phyloP scores from a whole-genome alignment of 2,888 invertebrate species.

The Sminthurides aquaticus region DNA sequence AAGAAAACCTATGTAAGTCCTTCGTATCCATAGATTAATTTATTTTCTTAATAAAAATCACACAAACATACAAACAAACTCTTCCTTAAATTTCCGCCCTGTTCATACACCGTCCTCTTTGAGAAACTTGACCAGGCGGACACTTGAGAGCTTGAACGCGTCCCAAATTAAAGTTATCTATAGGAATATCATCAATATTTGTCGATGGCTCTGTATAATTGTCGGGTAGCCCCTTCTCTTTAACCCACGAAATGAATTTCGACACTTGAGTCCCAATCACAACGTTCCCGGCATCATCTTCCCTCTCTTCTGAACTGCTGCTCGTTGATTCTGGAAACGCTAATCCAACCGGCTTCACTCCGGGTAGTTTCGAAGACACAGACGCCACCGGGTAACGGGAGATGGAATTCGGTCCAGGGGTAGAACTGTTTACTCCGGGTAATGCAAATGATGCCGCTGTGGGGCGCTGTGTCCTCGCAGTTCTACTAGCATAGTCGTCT shows the following conservation, averaged over 20 bases:
- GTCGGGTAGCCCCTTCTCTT: conserved; percentile 3
- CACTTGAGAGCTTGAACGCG: neutral
- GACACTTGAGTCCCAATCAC: neutral
- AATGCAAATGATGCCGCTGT: too few species aligned
- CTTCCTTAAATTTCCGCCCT: neutral
- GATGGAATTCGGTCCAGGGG: neutral
- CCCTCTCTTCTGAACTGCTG: neutral
- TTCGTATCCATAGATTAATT: too few species aligned
- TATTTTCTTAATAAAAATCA: too few species aligned
- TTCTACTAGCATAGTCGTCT: too few species aligned
- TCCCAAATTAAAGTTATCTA: neutral
- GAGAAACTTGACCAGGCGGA: neutral
- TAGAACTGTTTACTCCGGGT: too few species aligned
- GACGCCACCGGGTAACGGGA: neutral
- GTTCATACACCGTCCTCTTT: neutral
- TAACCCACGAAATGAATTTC: conserved; percentile 6
- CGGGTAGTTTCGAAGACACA: neutral
- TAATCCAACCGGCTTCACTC: too few species aligned
- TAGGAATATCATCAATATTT: neutral
- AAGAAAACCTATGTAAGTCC: too few species aligned
- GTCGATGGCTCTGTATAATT: conserved; percentile 8
- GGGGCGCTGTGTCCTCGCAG: too few species aligned
- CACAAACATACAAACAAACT: neutral
- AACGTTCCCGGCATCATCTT: neutral
- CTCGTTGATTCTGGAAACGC: neutral